Conservation (phyloP, 2,888 invertebrate species). For the Noctuana brunneofusca region DNA sequence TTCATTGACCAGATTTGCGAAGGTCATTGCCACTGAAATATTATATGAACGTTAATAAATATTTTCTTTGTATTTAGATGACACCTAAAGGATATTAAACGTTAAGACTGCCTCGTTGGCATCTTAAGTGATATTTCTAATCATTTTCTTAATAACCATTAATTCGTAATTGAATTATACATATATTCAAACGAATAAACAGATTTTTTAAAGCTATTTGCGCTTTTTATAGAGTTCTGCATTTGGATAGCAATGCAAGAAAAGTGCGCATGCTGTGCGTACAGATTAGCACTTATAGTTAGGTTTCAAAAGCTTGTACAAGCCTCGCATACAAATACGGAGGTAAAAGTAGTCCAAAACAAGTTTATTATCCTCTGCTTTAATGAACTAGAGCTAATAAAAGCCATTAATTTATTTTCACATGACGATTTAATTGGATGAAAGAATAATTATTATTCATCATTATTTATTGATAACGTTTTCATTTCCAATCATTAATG, state of each 20-base stretch:
- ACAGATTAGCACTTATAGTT: conserved; percentile 32
- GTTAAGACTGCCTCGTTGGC: no score
- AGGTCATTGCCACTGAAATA: conserved; percentile 10
- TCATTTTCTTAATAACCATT: no score
- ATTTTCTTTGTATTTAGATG: no score
- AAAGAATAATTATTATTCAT: conserved; percentile 19
- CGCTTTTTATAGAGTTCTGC: conserved; percentile 24
- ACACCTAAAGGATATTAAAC: neutral
- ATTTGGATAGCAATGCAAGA: conserved; percentile 32
- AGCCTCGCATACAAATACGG: conserved; percentile 32
- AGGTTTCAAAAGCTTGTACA: conserved; percentile 29
- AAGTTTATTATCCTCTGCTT: conserved; percentile 29
- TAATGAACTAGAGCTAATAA: conserved; percentile 34
- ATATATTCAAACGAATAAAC: neutral
- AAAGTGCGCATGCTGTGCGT: conserved; percentile 32
- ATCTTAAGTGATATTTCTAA: no score
- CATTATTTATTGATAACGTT: neutral
- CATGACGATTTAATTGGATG: conserved; percentile 14
- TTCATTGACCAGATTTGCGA: neutral
- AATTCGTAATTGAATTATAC: no score
- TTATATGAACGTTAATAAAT: no score
- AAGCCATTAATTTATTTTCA: conserved; percentile 34
- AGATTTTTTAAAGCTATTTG: neutral
- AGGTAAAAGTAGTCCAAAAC: conserved; percentile 34
- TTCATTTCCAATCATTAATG: conserved; percentile 4